phyloP scores from a whole-genome alignment of 2,888 invertebrate species.

The Tipula vernalis region DNA sequence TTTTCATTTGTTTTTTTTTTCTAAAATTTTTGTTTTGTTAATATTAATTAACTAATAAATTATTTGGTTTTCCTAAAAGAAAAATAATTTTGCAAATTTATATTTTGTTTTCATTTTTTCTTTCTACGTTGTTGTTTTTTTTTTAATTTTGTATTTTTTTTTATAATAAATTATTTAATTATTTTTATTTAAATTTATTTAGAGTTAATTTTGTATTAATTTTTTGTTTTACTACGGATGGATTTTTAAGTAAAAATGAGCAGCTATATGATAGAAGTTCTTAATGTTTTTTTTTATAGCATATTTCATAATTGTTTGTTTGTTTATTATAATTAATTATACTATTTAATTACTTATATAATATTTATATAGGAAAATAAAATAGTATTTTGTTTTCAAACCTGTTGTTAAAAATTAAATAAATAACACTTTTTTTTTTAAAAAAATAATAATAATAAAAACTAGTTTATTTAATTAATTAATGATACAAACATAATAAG shows the following conservation, averaged over 20 bases:
- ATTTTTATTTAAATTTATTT: conserved; percentile 5
- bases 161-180: conserved; percentile 8
- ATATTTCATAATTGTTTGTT: neutral
- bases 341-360: neutral
- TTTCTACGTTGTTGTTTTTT: neutral
- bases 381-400: neutral
- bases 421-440: neutral
- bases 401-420: neutral
- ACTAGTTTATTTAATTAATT: neutral
- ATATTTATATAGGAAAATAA: neutral
- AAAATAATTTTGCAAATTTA: conserved; percentile 6
- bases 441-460: neutral
- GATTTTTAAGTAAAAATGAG: conserved; percentile 12
- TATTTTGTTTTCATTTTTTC: neutral
- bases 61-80: neutral
- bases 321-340: neutral
- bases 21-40: neutral
- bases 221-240: conserved; percentile 9
- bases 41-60: neutral
- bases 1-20: neutral
- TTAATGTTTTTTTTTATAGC: neutral
- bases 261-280: neutral
- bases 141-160: neutral
- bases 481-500: neutral
- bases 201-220: neutral